Percentiles rank a stretch among this genome's conserved stretches.
Evolutionary conservation across 2,113 vertebrate genomes (phyloP).

Genomic region (Phrynosoma blainvillii): DNA sequence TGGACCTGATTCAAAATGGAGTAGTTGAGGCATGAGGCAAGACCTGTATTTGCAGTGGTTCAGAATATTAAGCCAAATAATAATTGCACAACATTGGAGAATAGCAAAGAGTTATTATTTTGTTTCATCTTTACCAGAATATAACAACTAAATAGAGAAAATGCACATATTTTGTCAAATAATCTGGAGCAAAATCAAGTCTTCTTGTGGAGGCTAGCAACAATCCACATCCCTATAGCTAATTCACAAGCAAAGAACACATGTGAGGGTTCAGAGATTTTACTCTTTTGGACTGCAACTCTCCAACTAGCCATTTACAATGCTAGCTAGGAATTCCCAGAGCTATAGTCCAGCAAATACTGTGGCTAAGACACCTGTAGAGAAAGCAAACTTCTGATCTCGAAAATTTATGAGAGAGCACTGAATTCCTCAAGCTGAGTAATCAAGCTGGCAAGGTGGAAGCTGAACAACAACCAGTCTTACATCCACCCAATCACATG

Average conservation of each 20-base stretch:
- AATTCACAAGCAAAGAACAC: background rate
- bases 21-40: background rate
- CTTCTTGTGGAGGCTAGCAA: background rate
- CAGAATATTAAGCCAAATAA: background rate
- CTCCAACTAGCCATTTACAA: too few relatives aligned
- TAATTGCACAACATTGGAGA: background rate
- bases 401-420: background rate
- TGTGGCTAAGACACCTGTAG: background rate
- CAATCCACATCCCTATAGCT: background rate
- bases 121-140: fast-evolving
- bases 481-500: too few relatives aligned
- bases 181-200: background rate
- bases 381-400: background rate
- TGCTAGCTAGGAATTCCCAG: too few relatives aligned
- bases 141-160: background rate
- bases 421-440: too few relatives aligned
- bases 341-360: too few relatives aligned
- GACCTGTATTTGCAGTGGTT: background rate
- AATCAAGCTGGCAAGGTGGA: too few relatives aligned
- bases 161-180: background rate
- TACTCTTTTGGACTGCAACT: too few relatives aligned
- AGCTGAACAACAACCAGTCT: too few relatives aligned
- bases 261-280: too few relatives aligned
- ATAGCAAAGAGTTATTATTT: background rate
- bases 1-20: background rate